phyloP scores from a whole-genome alignment of 2,888 invertebrate genomes.

The Acheta domesticus region DNA sequence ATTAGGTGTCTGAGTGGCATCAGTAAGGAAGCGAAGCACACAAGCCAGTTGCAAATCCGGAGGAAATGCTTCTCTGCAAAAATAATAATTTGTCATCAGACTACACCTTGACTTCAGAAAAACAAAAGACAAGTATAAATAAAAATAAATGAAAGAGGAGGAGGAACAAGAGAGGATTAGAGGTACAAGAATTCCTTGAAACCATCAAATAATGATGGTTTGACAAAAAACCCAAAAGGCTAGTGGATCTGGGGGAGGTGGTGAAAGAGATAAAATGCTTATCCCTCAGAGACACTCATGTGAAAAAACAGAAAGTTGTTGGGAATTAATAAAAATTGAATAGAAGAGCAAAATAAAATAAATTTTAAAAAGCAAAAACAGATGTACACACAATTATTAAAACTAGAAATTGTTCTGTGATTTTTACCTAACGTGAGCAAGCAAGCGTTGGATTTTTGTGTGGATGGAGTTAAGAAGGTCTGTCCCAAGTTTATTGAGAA shows the following conservation, averaged over 20 bases:
- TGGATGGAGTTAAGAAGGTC: slow-evolving; percentile 90
- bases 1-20: slow-evolving; percentile 90
- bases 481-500: slow-evolving; percentile 84
- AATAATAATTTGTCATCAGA: slow-evolving; percentile 2
- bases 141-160: background rate
- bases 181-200: no score
- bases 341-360: background rate
- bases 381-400: background rate
- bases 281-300: no score
- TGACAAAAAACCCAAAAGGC: no score
- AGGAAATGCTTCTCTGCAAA: slow-evolving; percentile 57
- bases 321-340: no score
- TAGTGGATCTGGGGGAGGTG: no score
- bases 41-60: slow-evolving; percentile 58
- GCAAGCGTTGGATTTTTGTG: slow-evolving; percentile 67
- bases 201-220: no score
- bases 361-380: background rate
- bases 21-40: slow-evolving; percentile 73
- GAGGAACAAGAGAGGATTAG: background rate
- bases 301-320: no score
- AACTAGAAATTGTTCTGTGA: background rate
- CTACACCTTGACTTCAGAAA: background rate
- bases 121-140: background rate
- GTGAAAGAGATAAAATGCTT: no score
- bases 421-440: background rate